These are phyloP conservation scores for Steatornis caripensis DNA, from an alignment of 2,113 vertebrate genomes.

Conservation along the genomic window DNA sequence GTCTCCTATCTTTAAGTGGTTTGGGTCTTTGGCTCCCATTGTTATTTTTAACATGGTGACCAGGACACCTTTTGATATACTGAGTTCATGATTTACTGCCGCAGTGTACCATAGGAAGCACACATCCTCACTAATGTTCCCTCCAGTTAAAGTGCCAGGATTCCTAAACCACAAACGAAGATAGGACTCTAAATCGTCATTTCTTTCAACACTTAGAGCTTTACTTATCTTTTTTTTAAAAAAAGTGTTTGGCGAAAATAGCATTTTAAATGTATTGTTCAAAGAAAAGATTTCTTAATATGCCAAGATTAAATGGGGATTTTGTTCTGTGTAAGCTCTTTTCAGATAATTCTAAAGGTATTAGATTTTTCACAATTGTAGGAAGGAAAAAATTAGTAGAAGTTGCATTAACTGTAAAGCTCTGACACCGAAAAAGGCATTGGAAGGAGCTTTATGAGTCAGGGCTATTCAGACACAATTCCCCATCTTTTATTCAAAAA, in stretches of 20 bases:
- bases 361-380: constrained; percentile 44
- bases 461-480: constrained; percentile 29
- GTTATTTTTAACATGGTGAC: neutral
- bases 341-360: constrained; percentile 49
- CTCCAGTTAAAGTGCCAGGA: neutral
- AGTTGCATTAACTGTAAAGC: constrained; percentile 41
- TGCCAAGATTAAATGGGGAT: constrained; percentile 15
- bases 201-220: neutral
- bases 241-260: constrained; percentile 10
- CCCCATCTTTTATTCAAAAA: neutral
- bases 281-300: constrained; percentile 34
- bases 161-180: neutral
- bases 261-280: constrained; percentile 1
- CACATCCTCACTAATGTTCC: neutral
- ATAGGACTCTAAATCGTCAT: neutral
- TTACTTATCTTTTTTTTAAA: neutral
- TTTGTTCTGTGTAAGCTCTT: constrained; percentile 43
- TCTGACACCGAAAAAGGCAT: neutral
- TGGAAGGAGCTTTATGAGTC: constrained; percentile 31
- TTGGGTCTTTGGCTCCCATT: neutral
- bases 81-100: neutral
- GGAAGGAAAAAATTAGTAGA: constrained; percentile 21
- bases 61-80: neutral
- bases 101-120: neutral
- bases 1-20: neutral